Conservation (phyloP, 2,888 invertebrate species). For the Rhamnusium bicolor region DNA sequence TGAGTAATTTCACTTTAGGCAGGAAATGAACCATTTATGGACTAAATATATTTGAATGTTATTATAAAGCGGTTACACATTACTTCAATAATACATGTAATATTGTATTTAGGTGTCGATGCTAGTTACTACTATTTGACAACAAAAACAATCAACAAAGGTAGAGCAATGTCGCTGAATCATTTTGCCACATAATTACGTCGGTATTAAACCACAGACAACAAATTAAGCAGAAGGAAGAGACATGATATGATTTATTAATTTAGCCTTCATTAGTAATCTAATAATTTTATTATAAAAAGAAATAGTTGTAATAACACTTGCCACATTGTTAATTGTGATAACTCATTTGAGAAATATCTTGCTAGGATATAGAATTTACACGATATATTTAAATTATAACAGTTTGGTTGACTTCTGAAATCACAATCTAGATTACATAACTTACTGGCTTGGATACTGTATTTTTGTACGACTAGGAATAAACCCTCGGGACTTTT, state of each 20-base stretch:
- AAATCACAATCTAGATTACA: too few relatives aligned
- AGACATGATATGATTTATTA: not conserved
- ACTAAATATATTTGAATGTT: not conserved
- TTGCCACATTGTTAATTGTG: too few relatives aligned
- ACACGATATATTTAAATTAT: too few relatives aligned
- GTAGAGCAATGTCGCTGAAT: not conserved
- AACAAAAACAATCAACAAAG: not conserved
- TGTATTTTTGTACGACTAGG: too few relatives aligned
- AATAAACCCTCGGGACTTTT: too few relatives aligned
- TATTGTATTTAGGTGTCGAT: not conserved
- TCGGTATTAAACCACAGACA: too few relatives aligned
- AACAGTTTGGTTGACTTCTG: too few relatives aligned
- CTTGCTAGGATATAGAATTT: too few relatives aligned
- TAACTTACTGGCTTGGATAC: too few relatives aligned
- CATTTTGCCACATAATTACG: not conserved
- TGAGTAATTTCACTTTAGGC: not conserved
- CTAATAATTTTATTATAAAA: too few relatives aligned
- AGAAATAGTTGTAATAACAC: not conserved
- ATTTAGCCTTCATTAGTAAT: not conserved
- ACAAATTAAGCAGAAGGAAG: not conserved
- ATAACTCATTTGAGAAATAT: too few relatives aligned
- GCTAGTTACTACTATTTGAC: not conserved
- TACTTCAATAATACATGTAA: not conserved
- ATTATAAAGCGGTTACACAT: not conserved
- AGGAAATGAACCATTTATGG: conserved; percentile 4